Percentiles rank a stretch among this genome's conserved stretches.
These are phyloP conservation scores for Narcine bancroftii DNA, from an alignment of 2,113 vertebrate genomes.

Conservation along the genomic window DNA sequence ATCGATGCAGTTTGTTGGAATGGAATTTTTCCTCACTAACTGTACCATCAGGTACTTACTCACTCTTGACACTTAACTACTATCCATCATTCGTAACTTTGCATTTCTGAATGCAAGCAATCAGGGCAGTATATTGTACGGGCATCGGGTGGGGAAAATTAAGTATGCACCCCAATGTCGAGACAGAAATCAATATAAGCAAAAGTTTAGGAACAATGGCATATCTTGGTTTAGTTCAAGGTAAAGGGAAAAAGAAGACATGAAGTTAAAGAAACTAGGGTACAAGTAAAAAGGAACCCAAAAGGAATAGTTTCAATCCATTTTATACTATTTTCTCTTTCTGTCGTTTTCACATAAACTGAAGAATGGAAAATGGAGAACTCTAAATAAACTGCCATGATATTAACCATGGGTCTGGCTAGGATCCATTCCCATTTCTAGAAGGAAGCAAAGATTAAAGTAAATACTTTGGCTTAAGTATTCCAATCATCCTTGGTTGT, in stretches of 20 bases:
- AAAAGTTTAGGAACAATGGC: not conserved
- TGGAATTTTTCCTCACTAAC: not conserved
- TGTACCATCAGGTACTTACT: not conserved
- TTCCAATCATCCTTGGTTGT: not conserved
- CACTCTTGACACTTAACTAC: not conserved
- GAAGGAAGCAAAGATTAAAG: not conserved
- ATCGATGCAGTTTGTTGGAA: not conserved
- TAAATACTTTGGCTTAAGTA: not conserved
- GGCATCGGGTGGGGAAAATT: not conserved
- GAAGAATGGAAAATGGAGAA: not conserved
- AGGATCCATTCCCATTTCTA: not conserved
- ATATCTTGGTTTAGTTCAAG: not conserved
- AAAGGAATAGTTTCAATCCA: not conserved
- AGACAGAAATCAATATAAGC: not conserved
- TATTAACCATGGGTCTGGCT: not conserved
- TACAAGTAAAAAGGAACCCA: not conserved
- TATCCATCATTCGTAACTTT: not conserved
- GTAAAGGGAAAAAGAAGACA: not conserved
- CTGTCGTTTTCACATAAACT: not conserved
- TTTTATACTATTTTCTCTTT: not conserved
- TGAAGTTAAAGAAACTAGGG: not conserved
- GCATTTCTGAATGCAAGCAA: not conserved
- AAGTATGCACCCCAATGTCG: not conserved
- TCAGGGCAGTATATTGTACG: not conserved
- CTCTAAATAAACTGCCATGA: not conserved